phyloP scores from a whole-genome alignment of 2,888 invertebrate genomes.

The Cryptocheilus praepositus region DNA sequence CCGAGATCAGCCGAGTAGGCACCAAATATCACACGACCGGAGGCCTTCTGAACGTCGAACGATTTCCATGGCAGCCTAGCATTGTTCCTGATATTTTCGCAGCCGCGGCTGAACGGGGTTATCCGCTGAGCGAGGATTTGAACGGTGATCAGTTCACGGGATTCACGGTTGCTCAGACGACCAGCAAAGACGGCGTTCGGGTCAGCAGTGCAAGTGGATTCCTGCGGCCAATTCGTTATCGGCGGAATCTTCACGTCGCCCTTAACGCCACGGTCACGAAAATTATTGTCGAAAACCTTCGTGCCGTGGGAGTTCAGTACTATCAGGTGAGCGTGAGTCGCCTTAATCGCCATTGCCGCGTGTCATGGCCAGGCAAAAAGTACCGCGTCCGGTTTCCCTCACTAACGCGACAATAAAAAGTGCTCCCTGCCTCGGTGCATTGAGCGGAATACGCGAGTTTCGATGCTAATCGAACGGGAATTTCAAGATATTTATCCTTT shows the following conservation, averaged over 20 bases:
- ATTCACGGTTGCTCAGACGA: slow-evolving; percentile 81
- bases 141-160: slow-evolving; percentile 81
- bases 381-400: too few relatives aligned
- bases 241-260: slow-evolving; percentile 80
- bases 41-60: slow-evolving; percentile 80
- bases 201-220: slow-evolving; percentile 80
- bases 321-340: slow-evolving; percentile 60
- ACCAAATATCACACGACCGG: slow-evolving; percentile 79
- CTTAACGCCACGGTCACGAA: slow-evolving; percentile 80
- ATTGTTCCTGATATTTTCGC: slow-evolving; percentile 80
- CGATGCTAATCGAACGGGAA: too few relatives aligned
- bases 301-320: slow-evolving; percentile 79
- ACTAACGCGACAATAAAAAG: neutral
- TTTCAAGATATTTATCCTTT: too few relatives aligned
- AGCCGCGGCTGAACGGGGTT: slow-evolving; percentile 80
- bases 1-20: slow-evolving; percentile 79
- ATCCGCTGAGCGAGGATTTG: slow-evolving; percentile 80
- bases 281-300: slow-evolving; percentile 76
- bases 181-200: slow-evolving; percentile 80
- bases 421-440: neutral
- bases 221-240: slow-evolving; percentile 77
- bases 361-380: too few relatives aligned
- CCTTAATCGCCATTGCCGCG: too few relatives aligned
- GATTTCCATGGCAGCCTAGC: slow-evolving; percentile 81
- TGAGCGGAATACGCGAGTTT: neutral